Base-by-base conservation (phyloP, 2,888 invertebrate species). In the Nezara viridula region DNA sequence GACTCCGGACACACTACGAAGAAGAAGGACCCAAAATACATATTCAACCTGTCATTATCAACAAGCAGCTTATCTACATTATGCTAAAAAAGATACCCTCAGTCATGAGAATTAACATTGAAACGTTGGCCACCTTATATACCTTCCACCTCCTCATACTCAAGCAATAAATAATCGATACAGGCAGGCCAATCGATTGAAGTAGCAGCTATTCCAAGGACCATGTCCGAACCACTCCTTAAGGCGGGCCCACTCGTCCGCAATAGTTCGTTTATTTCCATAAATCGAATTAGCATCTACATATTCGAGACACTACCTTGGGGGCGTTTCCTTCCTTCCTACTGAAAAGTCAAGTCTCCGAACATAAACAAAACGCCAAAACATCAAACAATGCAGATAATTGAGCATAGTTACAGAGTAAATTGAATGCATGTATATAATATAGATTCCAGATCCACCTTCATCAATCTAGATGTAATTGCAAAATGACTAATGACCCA, bases 221-320 rank as follows among this genome's bases (percentile, higher is more conserved):
- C 60, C n/a, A 9, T 32, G 27, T 27, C 32, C 60, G 60, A 60
- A 60, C 60, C 66, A 73, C 66, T 73, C 66, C 66, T 73, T 73
- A 73, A 73, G 66, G 32, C 66, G 66, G 66, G 66, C 66, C 66
- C 66, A 73, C 66, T 37, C 32, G 66, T 37, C 66, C 19, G 37
- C 66, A 73, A 73, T 73, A 73, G 66, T 73, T 73, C 66, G 7
- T 73, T 73, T 73, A 73, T 73, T 73, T 73, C 66, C 66, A 73
- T 73, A 37, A 73, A 37, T 37, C 37, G 66, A 73, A 73, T 73
- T 73, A 73, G 37, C 66, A 73, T 73, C 66, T 37, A 73, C 66
- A 37, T 12, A 73, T 37, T 27, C 44, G 44, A 44, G 10, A 44
- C 44, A 16, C 66, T 32, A 37, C 32, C 66, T 73, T 73, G 66